Percentiles rank a stretch among this genome's conserved stretches.
phyloP scores from a whole-genome alignment of 2,888 invertebrate species.

The Silvanus unidentatus region DNA sequence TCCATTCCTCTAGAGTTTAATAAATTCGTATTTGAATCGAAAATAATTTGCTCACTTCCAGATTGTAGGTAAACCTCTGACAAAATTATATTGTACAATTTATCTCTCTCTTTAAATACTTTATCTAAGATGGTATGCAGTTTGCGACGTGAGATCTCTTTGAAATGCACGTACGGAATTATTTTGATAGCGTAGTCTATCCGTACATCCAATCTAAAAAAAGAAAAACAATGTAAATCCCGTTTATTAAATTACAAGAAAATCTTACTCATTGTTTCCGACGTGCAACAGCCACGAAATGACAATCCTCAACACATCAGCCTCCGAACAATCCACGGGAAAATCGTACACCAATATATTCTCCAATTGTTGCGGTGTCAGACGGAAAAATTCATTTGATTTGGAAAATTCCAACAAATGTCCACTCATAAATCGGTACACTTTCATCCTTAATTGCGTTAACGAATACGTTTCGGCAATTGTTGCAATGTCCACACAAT shows the following conservation, averaged over 20 bases:
- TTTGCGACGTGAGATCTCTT: constrained; percentile 42
- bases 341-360: constrained; percentile 59
- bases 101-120: constrained; percentile 31
- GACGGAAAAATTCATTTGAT: constrained; percentile 54
- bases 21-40: constrained; percentile 33
- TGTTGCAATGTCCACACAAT: constrained; percentile 65
- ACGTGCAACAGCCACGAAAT: constrained; percentile 54
- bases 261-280: constrained; percentile 38
- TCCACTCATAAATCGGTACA: constrained; percentile 61
- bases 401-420: constrained; percentile 57
- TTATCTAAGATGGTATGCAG: constrained; percentile 33
- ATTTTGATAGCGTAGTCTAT: constrained; percentile 45
- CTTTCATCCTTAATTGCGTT: constrained; percentile 52
- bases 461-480: constrained; percentile 65
- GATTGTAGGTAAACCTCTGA: constrained; percentile 40
- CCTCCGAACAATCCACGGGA: constrained; percentile 63
- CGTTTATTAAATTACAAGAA: neutral
- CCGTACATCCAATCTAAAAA: constrained; percentile 39
- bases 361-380: constrained; percentile 57
- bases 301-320: constrained; percentile 55
- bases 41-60: constrained; percentile 18
- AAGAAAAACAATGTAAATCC: no score
- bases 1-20: constrained; percentile 64
- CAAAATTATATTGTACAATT: constrained; percentile 41
- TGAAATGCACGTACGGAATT: constrained; percentile 48